phyloP scores from a whole-genome alignment of 2,888 invertebrate species.

The Morpho helenor region DNA sequence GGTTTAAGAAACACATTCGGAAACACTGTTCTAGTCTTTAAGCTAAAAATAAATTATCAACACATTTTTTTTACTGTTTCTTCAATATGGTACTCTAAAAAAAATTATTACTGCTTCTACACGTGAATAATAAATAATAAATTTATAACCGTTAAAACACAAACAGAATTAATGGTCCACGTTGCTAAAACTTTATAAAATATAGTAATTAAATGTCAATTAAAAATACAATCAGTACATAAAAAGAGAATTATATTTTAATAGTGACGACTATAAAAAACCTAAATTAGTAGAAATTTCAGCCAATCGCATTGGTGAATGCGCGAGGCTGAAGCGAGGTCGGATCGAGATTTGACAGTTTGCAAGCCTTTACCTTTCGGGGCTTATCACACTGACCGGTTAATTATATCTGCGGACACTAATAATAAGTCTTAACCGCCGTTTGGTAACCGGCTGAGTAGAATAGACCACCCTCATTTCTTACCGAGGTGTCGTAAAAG shows the following conservation, averaged over 20 bases:
- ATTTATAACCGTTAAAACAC: no score
- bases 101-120: background rate
- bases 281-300: conserved; percentile 66
- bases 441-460: no score
- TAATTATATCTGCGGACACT: background rate
- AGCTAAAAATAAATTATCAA: background rate
- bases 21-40: background rate
- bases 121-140: no score
- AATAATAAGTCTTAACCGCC: background rate
- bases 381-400: background rate
- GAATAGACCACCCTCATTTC: no score
- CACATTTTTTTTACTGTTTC: background rate
- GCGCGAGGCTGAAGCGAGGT: conserved; percentile 68
- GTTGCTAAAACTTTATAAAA: background rate
- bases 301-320: conserved; percentile 69
- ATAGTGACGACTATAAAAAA: conserved; percentile 35
- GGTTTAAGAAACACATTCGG: no score
- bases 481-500: no score
- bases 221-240: background rate
- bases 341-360: conserved; percentile 30
- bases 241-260: background rate
- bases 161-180: no score
- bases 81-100: background rate
- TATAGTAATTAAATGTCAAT: background rate
- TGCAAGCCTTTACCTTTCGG: background rate